Evolutionary conservation across 2,888 invertebrate species (phyloP), one percentile per base, ranked within the genome.

Genomic region (Tinea pellionella): DNA sequence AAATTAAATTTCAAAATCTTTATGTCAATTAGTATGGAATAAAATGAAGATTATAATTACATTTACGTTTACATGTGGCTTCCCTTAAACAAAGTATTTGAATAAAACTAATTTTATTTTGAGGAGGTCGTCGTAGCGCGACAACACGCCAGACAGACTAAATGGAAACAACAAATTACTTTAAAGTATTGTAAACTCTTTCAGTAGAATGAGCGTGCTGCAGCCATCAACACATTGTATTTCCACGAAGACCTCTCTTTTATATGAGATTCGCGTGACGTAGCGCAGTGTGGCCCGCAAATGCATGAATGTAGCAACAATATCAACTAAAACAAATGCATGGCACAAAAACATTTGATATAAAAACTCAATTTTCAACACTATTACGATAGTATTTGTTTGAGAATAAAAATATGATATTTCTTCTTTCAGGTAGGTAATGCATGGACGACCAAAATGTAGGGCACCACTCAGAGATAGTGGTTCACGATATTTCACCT

Each of bases 221-320:
- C 71, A 71, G 67, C 66, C 69, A 69, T 63, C 62, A 62, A 63
- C 62, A 63, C 70, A 72, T 71, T 74, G 73, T 74, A 53, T 32
- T 78, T 73, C 73, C 73, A 63, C 65, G 70, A 76, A 76, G 69
- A 69, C 68, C 56, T 51, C 58, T 43, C 60, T 68, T 51, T 66
- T 71, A 69, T 71, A 69, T 65, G 66, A 66, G 66, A 70, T 70
- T 77, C 70, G 74, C 73, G 77, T 77, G 77, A 70, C 69, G 67
- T 67, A 60, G 64, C 65, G 59, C 65, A 64, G 64, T 62, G 63
- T 66, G 66, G 53, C 24, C 53, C 19, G n/a, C 47, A 47, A 47
- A 47, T 47, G 53, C 53, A 53, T 24, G 53, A 24, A 18, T 19
- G 16, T 15, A 53, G 9, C 19, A 53, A 53, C 53, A 16, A 47